These are phyloP conservation scores for Colletes collaris DNA, from an alignment of 2,888 invertebrate species.

Conservation along the genomic window DNA sequence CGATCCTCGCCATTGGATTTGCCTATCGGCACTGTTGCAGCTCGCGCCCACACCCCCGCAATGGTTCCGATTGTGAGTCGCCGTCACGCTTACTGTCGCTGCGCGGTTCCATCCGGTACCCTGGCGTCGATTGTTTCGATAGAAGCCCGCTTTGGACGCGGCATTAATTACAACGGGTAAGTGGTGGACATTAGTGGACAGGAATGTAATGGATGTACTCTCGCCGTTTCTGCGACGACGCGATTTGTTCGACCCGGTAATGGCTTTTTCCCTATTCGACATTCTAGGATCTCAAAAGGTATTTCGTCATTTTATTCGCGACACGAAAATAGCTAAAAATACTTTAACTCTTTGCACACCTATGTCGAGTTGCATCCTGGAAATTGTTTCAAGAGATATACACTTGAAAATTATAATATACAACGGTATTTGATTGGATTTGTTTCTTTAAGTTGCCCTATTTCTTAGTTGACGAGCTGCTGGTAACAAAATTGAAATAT, in stretches of 20 bases:
- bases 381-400: no score
- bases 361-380: no score
- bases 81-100: slow-evolving; percentile 60
- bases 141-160: slow-evolving; percentile 49
- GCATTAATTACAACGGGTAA: slow-evolving; percentile 65
- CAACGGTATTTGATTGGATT: no score
- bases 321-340: no score
- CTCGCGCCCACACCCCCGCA: slow-evolving; percentile 11
- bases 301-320: no score
- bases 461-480: no score
- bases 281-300: no score
- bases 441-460: no score
- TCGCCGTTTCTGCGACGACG: not conserved
- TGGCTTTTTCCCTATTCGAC: slow-evolving; percentile 10
- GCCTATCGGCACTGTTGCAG: slow-evolving; percentile 72
- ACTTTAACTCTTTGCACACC: no score
- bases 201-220: slow-evolving; percentile 36
- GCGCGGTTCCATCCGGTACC: slow-evolving; percentile 27
- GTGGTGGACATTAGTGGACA: slow-evolving; percentile 57
- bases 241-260: slow-evolving; percentile 7
- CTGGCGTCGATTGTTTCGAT: slow-evolving; percentile 58
- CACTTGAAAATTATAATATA: no score
- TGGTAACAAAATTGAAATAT: no score
- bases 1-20: slow-evolving; percentile 68
- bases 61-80: slow-evolving; percentile 48